These are phyloP conservation scores for Polyodon spathula DNA, from an alignment of 2,113 vertebrate genomes.

Conservation along the genomic window DNA sequence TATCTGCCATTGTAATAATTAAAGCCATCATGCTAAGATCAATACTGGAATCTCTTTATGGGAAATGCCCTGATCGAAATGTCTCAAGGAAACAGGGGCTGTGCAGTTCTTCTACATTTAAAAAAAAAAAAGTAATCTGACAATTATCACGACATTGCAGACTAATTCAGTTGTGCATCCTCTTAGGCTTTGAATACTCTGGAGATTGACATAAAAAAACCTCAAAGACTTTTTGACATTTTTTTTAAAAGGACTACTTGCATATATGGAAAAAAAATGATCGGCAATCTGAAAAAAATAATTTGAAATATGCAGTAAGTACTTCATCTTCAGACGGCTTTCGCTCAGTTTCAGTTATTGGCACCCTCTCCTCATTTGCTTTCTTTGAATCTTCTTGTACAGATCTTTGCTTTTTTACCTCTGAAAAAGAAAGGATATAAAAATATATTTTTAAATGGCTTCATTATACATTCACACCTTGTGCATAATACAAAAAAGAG, in stretches of 20 bases:
- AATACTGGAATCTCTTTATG: constrained; percentile 82
- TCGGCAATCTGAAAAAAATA: constrained; percentile 78
- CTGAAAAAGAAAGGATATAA: constrained; percentile 60
- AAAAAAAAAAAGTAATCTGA: constrained; percentile 55
- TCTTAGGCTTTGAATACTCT: constrained; percentile 70
- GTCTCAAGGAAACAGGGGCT: constrained; percentile 72
- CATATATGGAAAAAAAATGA: constrained; percentile 67
- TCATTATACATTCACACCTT: constrained; percentile 47
- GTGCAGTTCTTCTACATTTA: constrained; percentile 65
- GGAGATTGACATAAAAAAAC: constrained; percentile 74
- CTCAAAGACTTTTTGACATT: constrained; percentile 70
- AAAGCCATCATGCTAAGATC: constrained; percentile 82
- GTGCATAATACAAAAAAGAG: constrained; percentile 1
- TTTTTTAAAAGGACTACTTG: constrained; percentile 74
- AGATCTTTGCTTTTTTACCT: constrained; percentile 92
- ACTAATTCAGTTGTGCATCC: constrained; percentile 71
- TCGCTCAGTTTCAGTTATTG: constrained; percentile 72
- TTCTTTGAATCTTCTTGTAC: constrained; percentile 86
- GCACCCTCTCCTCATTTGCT: constrained; percentile 71
- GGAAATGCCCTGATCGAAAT: constrained; percentile 77
- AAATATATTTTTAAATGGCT: constrained; percentile 54
- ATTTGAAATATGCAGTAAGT: constrained; percentile 74
- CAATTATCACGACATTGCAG: constrained; percentile 77
- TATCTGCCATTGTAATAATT: constrained; percentile 90
- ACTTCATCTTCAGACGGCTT: constrained; percentile 94